Evolutionary conservation across 2,113 vertebrate species (phyloP).

Genomic region (Charina bottae): DNA sequence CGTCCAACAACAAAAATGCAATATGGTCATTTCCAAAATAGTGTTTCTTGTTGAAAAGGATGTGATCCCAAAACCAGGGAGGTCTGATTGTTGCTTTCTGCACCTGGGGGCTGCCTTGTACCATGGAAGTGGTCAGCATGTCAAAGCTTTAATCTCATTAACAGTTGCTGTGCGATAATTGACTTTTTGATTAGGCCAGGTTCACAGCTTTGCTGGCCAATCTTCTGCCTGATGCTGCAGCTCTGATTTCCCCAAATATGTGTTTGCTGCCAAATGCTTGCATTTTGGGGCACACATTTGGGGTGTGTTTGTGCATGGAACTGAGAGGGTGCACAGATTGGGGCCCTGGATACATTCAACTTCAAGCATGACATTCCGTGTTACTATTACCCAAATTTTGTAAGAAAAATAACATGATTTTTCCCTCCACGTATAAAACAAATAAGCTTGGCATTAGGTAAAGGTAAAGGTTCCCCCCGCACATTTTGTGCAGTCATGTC

Average conservation of each 20-base stretch:
- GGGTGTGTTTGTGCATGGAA: neutral
- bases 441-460: neutral
- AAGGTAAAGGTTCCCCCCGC: too few species aligned
- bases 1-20: neutral
- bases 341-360: neutral
- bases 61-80: neutral
- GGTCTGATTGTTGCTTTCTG: neutral
- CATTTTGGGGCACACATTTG: neutral
- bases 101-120: too few species aligned
- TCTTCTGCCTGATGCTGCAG: neutral
- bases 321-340: neutral
- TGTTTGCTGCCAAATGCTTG: neutral
- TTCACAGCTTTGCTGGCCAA: too few species aligned
- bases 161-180: neutral
- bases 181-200: neutral
- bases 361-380: neutral
- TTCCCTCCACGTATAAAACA: neutral
- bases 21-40: neutral
- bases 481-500: too few species aligned
- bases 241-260: neutral
- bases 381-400: too few species aligned
- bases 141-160: neutral
- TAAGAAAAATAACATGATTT: neutral
- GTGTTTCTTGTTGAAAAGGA: neutral
- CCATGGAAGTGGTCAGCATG: neutral